Evolutionary conservation across 2,888 invertebrate genomes (phyloP), one percentile per base, ranked within the genome.

Genomic region (Hypomecis atomaria): DNA sequence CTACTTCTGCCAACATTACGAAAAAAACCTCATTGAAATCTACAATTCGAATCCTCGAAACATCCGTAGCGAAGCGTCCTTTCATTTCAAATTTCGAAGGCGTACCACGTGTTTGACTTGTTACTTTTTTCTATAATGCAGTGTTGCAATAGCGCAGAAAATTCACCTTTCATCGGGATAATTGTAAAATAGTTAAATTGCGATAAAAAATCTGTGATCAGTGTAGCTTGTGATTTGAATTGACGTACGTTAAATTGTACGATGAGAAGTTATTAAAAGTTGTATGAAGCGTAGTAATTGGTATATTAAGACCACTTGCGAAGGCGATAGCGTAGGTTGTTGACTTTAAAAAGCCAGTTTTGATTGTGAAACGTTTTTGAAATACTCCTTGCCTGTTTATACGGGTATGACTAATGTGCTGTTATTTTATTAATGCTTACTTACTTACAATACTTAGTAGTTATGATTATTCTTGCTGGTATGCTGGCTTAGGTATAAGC

Each of bases 21-120:
- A 81, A 81, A 87, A 84, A 82, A 77, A 78, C 59, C 67, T 79
- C 79, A 78, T 85, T 76, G 75, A 84, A 86, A 83, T 85, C 79
- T 76, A 82, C 84, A 84, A 82, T 82, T 72, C 77, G 79, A 84
- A 84, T 79, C 76, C 75, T 76, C 68, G 75, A 81, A 81, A 67
- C 67, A 67, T 69, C 79, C 85, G 86, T 85, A 81, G 85, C 90
- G 87, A 87, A 90, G 80, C 55, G 79, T 82, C 82, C 81, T 81
- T 73, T 78, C 82, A 59, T 59, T 84, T 84, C 76, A 77, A 86
- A 85, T 83, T 86, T 86, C 68, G 88, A 86, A 89, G 85, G 88
- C 90, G 89, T 87, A 86, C 78, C 85, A 81, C 82, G 79, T 83
- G 83, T 86, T 89, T 88, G 86, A 89, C 87, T 88, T 76, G 70